A percentile compares a stretch with the other conserved stretches of the same genome.
These are phyloP conservation scores for Leptopilina myrica DNA, from an alignment of 2,888 invertebrate species.

Conservation along the genomic window DNA sequence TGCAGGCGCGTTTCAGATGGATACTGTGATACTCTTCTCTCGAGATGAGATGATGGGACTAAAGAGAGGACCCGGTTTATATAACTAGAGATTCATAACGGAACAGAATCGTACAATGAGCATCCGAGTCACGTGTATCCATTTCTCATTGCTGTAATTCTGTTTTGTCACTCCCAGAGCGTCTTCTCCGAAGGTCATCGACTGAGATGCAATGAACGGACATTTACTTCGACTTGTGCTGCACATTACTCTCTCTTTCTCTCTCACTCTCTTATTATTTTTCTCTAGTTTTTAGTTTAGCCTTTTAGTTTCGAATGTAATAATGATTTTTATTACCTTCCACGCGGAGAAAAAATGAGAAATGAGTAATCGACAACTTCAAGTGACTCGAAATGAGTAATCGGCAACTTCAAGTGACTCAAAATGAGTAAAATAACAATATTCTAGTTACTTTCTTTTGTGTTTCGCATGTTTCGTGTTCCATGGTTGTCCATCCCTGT, in stretches of 20 bases:
- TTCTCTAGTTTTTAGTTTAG: no score
- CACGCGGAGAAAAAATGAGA: no score
- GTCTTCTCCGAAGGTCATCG: constrained; percentile 32
- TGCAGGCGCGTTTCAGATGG: constrained; percentile 53
- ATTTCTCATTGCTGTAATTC: constrained; percentile 14
- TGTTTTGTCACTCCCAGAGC: constrained; percentile 28
- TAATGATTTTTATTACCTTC: no score
- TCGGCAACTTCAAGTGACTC: no score
- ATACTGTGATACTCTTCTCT: constrained; percentile 70
- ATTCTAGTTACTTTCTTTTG: no score
- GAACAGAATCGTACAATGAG: constrained; percentile 65
- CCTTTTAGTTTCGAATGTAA: no score
- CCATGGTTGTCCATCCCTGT: no score
- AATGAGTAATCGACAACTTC: no score
- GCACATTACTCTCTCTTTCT: constrained; percentile 31
- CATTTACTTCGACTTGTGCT: constrained; percentile 47
- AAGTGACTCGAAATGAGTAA: no score
- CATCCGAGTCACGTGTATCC: constrained; percentile 34
- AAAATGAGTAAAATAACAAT: no score
- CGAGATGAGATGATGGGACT: constrained; percentile 56
- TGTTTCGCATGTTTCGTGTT: no score
- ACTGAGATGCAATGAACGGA: constrained; percentile 43
- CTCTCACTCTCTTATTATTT: no score
- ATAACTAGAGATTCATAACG: constrained; percentile 73
- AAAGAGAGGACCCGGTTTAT: constrained; percentile 70